phyloP scores from a whole-genome alignment of 2,888 invertebrate species.

The Chaetogeoica ovagalla region DNA sequence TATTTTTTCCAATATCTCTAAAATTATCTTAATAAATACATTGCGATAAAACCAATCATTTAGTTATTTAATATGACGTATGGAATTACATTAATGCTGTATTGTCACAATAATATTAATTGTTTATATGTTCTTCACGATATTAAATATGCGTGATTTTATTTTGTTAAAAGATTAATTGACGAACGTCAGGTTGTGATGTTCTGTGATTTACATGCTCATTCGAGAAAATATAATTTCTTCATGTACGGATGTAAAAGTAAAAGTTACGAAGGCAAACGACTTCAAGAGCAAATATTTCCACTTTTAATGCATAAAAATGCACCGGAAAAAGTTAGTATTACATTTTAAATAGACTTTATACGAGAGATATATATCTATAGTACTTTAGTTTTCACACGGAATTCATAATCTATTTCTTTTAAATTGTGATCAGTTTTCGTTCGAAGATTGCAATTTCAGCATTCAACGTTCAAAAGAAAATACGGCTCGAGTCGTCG shows the following conservation, averaged over 20 bases:
- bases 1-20: too few species aligned
- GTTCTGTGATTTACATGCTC: conserved; percentile 92
- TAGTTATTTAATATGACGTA: too few species aligned
- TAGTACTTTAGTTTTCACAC: background rate
- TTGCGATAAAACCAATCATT: too few species aligned
- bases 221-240: conserved; percentile 91
- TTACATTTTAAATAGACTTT: background rate
- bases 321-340: conserved; percentile 77
- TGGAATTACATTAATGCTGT: too few species aligned
- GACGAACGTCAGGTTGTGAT: conserved; percentile 88
- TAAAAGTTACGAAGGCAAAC: conserved; percentile 72
- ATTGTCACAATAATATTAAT: too few species aligned
- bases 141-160: background rate
- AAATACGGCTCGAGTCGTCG: conserved; percentile 90
- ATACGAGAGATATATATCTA: too few species aligned
- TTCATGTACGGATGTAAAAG: conserved; percentile 96
- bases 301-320: conserved; percentile 92
- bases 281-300: conserved; percentile 88
- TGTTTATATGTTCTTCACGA: too few species aligned
- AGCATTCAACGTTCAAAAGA: conserved; percentile 91
- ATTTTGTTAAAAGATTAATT: conserved; percentile 67
- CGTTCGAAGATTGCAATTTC: conserved; percentile 92
- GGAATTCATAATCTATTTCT: background rate
- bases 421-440: conserved; percentile 68
- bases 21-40: too few species aligned